These are phyloP conservation scores for Phasianus colchicus DNA, from an alignment of 2,113 vertebrate species.

Conservation along the genomic window DNA sequence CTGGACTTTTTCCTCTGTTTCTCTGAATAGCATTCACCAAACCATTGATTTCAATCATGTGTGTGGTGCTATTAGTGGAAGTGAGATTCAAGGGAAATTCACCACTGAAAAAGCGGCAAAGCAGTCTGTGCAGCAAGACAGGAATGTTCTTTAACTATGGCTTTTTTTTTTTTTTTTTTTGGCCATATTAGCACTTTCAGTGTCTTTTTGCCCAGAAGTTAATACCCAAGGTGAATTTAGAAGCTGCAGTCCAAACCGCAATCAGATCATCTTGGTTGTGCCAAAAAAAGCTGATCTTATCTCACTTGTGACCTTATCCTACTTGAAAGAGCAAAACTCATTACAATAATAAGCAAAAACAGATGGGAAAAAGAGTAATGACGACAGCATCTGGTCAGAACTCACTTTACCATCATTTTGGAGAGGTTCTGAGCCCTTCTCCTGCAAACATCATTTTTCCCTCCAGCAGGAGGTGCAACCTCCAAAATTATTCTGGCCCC, in stretches of 20 bases:
- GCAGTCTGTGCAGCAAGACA: neutral
- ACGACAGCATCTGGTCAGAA: constrained; percentile 54
- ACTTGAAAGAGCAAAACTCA: constrained; percentile 69
- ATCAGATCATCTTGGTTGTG: constrained; percentile 71
- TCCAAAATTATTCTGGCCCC: constrained; percentile 51
- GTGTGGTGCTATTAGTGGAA: neutral
- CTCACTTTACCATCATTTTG: constrained; percentile 66
- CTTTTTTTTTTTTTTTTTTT: neutral
- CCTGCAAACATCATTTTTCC: constrained; percentile 68
- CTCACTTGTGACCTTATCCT: constrained; percentile 74
- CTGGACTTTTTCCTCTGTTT: neutral
- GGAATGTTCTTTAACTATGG: constrained; percentile 7
- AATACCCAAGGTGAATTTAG: constrained; percentile 74
- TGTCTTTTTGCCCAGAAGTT: constrained; percentile 55
- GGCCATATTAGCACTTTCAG: constrained; percentile 48
- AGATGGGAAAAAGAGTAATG: constrained; percentile 58
- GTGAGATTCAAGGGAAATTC: neutral
- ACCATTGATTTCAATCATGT: neutral
- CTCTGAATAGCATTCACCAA: neutral
- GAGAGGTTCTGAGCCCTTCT: constrained; percentile 60
- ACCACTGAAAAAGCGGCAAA: neutral
- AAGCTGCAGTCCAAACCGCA: constrained; percentile 65
- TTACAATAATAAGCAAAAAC: constrained; percentile 75
- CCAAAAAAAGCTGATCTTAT: constrained; percentile 80
- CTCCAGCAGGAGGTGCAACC: constrained; percentile 48